Conservation (phyloP, 2,888 invertebrate species). For the Euzophera pinguis region DNA sequence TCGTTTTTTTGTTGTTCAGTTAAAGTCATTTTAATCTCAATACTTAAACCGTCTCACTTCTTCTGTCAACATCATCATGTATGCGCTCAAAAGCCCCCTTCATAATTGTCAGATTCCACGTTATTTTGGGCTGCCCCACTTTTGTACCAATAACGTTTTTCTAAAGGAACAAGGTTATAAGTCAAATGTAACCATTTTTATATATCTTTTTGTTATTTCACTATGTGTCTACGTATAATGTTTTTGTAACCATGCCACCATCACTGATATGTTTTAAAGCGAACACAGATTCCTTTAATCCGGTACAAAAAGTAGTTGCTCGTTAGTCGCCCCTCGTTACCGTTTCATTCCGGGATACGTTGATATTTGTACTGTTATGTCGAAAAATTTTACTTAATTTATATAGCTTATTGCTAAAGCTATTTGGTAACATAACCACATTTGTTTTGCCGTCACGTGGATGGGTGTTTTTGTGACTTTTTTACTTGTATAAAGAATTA, state of each 20-base stretch:
- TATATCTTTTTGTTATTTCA: no score
- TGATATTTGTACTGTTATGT: neutral
- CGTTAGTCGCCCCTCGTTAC: conserved; percentile 7
- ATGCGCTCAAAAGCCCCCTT: no score
- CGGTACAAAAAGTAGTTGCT: conserved; percentile 7
- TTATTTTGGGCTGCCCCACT: no score
- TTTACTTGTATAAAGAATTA: neutral
- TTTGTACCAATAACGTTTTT: no score
- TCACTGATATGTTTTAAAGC: neutral
- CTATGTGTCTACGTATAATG: no score
- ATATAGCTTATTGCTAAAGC: neutral
- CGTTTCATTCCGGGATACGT: neutral
- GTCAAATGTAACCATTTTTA: no score
- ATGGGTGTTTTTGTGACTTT: conserved; percentile 1
- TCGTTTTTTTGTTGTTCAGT: no score
- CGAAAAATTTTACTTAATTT: neutral
- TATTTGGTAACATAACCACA: neutral
- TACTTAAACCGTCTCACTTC: no score
- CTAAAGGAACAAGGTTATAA: no score
- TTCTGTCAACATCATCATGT: no score
- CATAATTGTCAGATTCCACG: no score
- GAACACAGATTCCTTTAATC: neutral
- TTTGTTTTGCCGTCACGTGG: neutral
- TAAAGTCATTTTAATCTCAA: no score
- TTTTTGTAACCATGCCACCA: neutral